Percentiles rank a stretch among this genome's conserved stretches.
Conservation (phyloP, 2,888 invertebrate species). For the Notodonta ziczac region DNA sequence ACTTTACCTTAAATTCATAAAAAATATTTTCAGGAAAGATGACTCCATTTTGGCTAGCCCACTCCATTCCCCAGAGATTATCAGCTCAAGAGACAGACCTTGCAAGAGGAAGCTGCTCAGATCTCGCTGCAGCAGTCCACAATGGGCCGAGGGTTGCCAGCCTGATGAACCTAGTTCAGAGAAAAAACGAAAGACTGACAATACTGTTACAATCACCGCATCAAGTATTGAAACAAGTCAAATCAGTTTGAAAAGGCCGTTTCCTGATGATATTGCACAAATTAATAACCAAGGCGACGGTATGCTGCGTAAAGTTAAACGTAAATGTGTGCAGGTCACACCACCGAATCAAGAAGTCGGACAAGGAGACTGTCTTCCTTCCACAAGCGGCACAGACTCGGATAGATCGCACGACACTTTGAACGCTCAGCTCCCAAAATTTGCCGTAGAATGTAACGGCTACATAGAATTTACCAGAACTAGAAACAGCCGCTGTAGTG, state of each 20-base stretch:
- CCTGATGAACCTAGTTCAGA: slow-evolving; percentile 47
- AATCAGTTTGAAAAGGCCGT: slow-evolving; percentile 49
- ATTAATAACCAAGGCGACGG: slow-evolving; percentile 68
- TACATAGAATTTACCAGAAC: slow-evolving; percentile 74
- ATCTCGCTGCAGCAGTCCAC: slow-evolving; percentile 65
- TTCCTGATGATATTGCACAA: slow-evolving; percentile 44
- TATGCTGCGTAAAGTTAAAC: slow-evolving; percentile 47
- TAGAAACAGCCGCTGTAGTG: slow-evolving; percentile 63
- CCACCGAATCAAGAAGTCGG: slow-evolving; percentile 73
- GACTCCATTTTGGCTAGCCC: slow-evolving; percentile 56
- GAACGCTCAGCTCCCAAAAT: slow-evolving; percentile 71
- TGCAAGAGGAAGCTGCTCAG: slow-evolving; percentile 58
- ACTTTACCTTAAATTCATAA: not conserved
- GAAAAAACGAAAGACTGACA: slow-evolving; percentile 50
- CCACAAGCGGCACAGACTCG: slow-evolving; percentile 71
- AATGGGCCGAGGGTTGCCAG: slow-evolving; percentile 74
- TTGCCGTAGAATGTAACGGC: slow-evolving; percentile 77
- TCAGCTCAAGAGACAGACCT: slow-evolving; percentile 45
- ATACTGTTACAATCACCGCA: slow-evolving; percentile 22
- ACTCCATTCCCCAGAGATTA: slow-evolving; percentile 64
- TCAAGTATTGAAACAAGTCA: slow-evolving; percentile 27
- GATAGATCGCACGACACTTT: slow-evolving; percentile 68
- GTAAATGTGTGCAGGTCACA: slow-evolving; percentile 64
- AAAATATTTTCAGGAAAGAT: slow-evolving; percentile 60
- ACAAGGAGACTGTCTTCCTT: slow-evolving; percentile 78